Evolutionary conservation across 2,113 vertebrate genomes (phyloP).

Genomic region (Daboia siamensis): DNA sequence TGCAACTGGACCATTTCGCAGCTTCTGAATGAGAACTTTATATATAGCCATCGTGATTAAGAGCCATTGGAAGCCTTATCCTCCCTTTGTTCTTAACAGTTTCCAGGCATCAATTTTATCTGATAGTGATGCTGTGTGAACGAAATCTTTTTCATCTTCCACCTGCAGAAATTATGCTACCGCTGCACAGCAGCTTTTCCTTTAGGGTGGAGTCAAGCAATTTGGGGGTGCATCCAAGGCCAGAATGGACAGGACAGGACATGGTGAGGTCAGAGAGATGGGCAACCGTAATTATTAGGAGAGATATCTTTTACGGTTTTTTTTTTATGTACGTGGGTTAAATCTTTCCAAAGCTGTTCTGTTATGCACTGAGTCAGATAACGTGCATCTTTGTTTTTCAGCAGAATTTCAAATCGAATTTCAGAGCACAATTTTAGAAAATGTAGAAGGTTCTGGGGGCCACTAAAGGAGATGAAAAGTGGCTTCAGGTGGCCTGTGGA

Average conservation of each 20-base stretch:
- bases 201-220: neutral
- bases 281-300: neutral
- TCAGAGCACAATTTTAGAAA: neutral
- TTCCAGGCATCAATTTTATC: neutral
- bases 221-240: neutral
- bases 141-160: neutral
- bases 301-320: neutral
- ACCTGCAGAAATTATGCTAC: neutral
- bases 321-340: neutral
- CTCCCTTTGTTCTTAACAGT: neutral
- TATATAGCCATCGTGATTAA: neutral
- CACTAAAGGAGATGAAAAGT: neutral
- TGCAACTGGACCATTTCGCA: neutral
- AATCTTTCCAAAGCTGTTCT: neutral
- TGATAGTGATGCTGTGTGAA: neutral
- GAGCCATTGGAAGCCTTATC: neutral
- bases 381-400: neutral
- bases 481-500: neutral
- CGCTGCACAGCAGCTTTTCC: neutral
- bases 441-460: neutral
- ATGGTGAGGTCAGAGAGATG: neutral
- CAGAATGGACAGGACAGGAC: neutral
- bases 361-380: neutral
- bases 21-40: neutral
- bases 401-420: neutral